Evolutionary conservation across 2,888 invertebrate species (phyloP).

Genomic region (Cancer borealis): DNA sequence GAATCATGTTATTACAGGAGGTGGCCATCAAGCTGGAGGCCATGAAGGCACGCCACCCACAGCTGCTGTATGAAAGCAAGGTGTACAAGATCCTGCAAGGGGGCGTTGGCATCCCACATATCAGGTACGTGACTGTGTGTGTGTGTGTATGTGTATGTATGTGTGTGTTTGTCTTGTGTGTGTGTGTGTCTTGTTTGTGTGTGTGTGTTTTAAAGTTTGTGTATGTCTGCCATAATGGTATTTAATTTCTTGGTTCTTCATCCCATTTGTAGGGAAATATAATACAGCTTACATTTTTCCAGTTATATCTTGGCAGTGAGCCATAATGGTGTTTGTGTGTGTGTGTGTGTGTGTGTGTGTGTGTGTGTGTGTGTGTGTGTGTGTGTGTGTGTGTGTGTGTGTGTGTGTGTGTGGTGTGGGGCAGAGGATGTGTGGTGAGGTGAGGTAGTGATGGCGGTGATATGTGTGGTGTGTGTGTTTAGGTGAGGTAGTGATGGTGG

Average conservation of each 20-base stretch:
- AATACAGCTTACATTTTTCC: not conserved
- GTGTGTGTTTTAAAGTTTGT: constrained; percentile 80
- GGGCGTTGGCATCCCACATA: constrained; percentile 97
- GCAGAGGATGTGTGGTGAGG: not conserved
- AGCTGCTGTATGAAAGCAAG: constrained; percentile 99
- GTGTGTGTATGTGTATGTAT: not conserved
- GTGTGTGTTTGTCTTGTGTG: not conserved
- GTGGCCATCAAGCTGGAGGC: constrained; percentile 99
- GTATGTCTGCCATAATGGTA: not conserved
- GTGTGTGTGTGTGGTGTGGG: not conserved
- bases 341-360: no score
- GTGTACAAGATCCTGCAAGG: constrained; percentile 99
- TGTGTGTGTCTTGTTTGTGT: constrained; percentile 80
- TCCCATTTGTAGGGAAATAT: not conserved
- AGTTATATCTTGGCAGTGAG: not conserved
- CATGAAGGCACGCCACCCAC: constrained; percentile 97
- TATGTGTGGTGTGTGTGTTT: not conserved
- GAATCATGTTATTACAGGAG: constrained; percentile 84
- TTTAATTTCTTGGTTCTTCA: not conserved
- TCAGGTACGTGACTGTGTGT: constrained; percentile 84
- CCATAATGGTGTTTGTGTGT: not conserved
- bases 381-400: not conserved
- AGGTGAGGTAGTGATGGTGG: no score
- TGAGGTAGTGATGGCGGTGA: not conserved
- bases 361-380: not conserved